A percentile compares a stretch with the other conserved stretches of the same genome.
Evolutionary conservation across 2,797 vertebrate species (phyloP).

Genomic region (Thaleichthys pacificus): DNA sequence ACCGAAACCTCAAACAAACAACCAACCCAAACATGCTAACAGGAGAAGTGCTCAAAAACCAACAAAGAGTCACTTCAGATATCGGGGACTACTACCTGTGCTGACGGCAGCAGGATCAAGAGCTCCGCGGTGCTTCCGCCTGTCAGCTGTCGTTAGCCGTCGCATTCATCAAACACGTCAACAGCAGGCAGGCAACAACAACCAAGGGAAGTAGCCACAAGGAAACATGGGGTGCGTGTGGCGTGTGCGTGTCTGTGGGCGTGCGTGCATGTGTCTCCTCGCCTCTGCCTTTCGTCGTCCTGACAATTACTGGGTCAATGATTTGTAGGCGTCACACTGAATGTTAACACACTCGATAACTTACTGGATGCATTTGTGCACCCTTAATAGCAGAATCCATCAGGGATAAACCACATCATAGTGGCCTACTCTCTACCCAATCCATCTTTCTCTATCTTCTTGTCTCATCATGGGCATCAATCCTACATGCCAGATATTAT

Average conservation of each 20-base stretch:
- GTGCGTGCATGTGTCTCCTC: not conserved
- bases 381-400: not conserved
- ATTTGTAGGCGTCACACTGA: not conserved
- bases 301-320: not conserved
- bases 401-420: not conserved
- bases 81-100: slow-evolving; percentile 11
- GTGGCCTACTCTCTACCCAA: not conserved
- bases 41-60: slow-evolving; percentile 40
- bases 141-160: slow-evolving; percentile 42
- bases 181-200: slow-evolving; percentile 13
- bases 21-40: not conserved
- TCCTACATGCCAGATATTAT: slow-evolving; percentile 7
- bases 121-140: slow-evolving; percentile 37
- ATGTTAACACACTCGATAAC: not conserved
- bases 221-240: not conserved
- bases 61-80: slow-evolving; percentile 33
- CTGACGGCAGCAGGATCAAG: slow-evolving; percentile 11
- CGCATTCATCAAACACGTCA: slow-evolving; percentile 48
- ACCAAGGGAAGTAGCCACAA: not conserved
- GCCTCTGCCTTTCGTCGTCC: not conserved
- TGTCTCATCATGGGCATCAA: slow-evolving; percentile 27
- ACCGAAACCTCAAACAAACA: slow-evolving; percentile 18
- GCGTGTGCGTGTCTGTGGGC: not conserved
- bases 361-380: not conserved
- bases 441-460: slow-evolving; percentile 27